Evolutionary conservation across 2,113 vertebrate genomes (phyloP), one percentile per base, ranked within the genome.

Genomic region (Scophthalmus maximus): DNA sequence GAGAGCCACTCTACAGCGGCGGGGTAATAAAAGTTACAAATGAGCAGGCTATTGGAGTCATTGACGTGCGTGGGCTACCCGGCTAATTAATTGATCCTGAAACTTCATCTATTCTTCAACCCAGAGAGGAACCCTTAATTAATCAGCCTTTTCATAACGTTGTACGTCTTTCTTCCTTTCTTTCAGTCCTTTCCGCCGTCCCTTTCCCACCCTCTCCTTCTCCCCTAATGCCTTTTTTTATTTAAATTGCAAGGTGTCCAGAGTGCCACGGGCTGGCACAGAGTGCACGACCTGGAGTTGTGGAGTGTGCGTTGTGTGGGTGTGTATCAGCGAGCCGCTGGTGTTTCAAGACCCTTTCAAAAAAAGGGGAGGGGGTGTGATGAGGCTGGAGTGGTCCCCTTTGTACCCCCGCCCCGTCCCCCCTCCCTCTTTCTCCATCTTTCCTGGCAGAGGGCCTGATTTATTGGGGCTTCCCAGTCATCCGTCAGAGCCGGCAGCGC

Each of bases 21-120:
- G n/a, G 78, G 83, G 89, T 90, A 93, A 93, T 93, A 93, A 93
- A 93, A 91, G 89, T 92, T 87, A 93, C 90, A 93, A 93, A 93
- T 92, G 91, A 87, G 84, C 76, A 85, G 75, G 87, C 88, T 88
- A 92, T 91, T 92, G 92, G 90, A 92, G 83, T 62, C 88, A 92
- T 82, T 90, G 91, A 92, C 73, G 76, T 88, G 89, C 79, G 80
- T 81, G 88, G 88, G 87, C 86, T 87, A 82, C 85, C 85, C 67
- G 46, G 81, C 88, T 90, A 92, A 93, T 92, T 90, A 92, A 93
- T 92, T 91, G 90, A 94, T 94, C 90, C 83, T 83, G 88, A 92
- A 92, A 92, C 90, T 88, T 92, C 88, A 93, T 93, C 91, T 91
- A 86, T 92, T 91, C 85, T 88, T 84, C 79, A 88, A 83, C 76